Evolutionary conservation across 2,888 invertebrate species (phyloP).

Genomic region (Geophilus truncorum): DNA sequence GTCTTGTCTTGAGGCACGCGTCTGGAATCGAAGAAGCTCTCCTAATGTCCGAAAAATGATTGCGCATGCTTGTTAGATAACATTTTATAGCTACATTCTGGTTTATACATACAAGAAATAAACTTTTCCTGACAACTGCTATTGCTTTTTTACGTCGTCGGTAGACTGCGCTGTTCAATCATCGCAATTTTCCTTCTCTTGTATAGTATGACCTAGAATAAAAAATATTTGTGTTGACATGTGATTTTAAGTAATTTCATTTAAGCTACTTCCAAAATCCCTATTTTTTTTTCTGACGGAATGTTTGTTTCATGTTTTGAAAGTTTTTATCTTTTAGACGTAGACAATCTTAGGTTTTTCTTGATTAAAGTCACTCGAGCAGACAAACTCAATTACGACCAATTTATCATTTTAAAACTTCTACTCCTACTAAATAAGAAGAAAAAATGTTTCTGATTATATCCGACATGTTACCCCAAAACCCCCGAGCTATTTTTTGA

Average conservation of each 20-base stretch:
- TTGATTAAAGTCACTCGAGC: not conserved
- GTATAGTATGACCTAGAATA: not conserved
- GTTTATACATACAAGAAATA: not conserved
- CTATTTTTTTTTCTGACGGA: not conserved
- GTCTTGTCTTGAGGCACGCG: not conserved
- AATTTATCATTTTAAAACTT: conserved; percentile 15
- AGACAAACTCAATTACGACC: conserved; percentile 1
- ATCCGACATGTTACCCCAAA: not conserved
- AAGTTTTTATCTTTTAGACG: no score
- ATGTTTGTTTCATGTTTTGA: not conserved
- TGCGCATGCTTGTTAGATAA: not conserved
- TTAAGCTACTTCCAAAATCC: no score
- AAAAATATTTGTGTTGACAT: not conserved
- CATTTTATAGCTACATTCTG: not conserved
- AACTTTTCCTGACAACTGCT: not conserved
- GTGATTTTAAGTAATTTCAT: not conserved
- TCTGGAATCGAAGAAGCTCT: not conserved
- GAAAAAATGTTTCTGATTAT: not conserved
- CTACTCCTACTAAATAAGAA: not conserved
- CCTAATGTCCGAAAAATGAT: not conserved
- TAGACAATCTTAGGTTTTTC: not conserved
- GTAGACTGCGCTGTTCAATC: not conserved
- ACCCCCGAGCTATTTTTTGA: not conserved
- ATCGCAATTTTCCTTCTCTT: not conserved
- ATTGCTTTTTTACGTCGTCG: not conserved